Evolutionary conservation across 1,140 invertebrate species (phyloP), one percentile per base, ranked within the genome.

Genomic region (Brachionus paranguensis): DNA sequence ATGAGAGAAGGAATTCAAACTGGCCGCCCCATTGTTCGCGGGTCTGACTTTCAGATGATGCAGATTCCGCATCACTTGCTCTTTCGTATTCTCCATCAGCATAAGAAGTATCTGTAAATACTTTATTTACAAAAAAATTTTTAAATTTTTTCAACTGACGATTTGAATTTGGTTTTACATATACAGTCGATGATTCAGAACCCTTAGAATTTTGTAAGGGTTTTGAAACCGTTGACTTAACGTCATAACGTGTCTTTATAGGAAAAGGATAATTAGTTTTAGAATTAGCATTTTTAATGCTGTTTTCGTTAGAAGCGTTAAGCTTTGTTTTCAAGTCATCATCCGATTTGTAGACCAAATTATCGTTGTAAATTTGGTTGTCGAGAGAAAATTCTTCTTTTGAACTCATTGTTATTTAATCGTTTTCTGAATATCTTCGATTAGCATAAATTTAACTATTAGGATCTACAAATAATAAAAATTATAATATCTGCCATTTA

Each of bases 1-100:
- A 84, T 29, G 83, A 84, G 11, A 84, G 27, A 64, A 84, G 14
- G 29, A 84, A 84, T 72, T 91, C 90, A 33, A 88, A 89, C 53
- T 88, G 88, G 33, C 89, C 89, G 14, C 85, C 86, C 90, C 90
- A 91, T 7, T 87, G 94, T 43, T 93, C 93, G 8, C 93, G 90
- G 83, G 91, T 91, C 86, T 87, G 87, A 70, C 87, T 87, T 45
- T 86, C 47, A 7, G 10, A 45, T 24, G 33, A 37, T 37, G 45
- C 45, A 20, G 43, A 43, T 24, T 41, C 53, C 29, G 20, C 60
- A 14, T 64, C 53, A 20, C 43, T 45, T 27, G 20, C 43, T 27
- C 64, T 24, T 37, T 81, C 53, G 41, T 81, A 81, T 45, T 81
- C 78, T 11, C 78, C 78, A 68, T 64, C 78, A 41, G 78, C 78